Evolutionary conservation across 2,888 invertebrate genomes (phyloP).

Genomic region (Tetragonula carbonaria): DNA sequence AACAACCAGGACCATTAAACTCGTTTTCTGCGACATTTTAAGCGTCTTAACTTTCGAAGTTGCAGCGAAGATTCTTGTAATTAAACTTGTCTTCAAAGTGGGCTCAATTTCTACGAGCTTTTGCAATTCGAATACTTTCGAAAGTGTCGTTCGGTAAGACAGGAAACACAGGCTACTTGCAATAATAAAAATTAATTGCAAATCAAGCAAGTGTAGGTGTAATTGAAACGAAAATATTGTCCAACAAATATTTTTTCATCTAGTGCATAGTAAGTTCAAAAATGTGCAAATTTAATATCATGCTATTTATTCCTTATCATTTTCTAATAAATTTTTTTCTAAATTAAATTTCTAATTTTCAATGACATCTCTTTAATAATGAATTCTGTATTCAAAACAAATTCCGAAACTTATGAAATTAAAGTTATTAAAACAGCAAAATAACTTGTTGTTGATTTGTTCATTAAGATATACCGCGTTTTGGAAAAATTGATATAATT

Average conservation of each 20-base stretch:
- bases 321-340: background rate
- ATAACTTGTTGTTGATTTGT: too few relatives aligned
- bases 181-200: background rate
- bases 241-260: too few relatives aligned
- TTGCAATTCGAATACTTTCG: background rate
- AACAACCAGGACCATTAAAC: background rate
- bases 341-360: background rate
- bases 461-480: too few relatives aligned
- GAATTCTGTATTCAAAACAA: too few relatives aligned
- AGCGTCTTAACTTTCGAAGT: background rate
- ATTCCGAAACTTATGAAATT: too few relatives aligned
- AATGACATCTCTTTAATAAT: too few relatives aligned
- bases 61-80: background rate
- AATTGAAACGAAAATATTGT: background rate
- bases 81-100: background rate
- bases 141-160: background rate
- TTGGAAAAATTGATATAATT: too few relatives aligned
- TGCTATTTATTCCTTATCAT: background rate
- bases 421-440: too few relatives aligned
- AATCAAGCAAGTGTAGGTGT: accelerated
- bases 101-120: background rate
- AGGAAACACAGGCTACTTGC: background rate
- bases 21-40: constrained; percentile 1
- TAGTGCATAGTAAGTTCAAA: too few relatives aligned
- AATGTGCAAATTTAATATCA: background rate